Evolutionary conservation across 2,888 invertebrate genomes (phyloP), one percentile per base, ranked within the genome.

Genomic region (Drosophila acutilabella): DNA sequence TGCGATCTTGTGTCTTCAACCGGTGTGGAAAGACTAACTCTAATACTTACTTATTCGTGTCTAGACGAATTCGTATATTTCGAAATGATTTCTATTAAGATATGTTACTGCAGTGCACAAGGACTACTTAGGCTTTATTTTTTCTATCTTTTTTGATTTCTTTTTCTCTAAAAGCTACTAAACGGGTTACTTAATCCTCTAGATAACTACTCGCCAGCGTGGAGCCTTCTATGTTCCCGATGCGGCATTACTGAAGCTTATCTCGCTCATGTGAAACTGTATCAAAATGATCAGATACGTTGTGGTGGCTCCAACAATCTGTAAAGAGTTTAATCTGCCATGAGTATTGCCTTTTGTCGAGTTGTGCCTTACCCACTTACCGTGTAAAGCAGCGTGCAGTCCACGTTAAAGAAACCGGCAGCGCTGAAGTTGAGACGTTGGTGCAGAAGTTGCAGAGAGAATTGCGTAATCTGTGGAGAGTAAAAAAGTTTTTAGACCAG

Each of bases 261-360:
- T 71, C 60, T 89, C 91, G 59, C 78, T 91, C 89, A 92, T 90
- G 76, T 93, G 91, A 48, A 93, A 93, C 79, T 93, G 93, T 66
- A 93, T 93, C 11, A 93, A 80, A 30, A 93, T 93, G 5, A 93
- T 92, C 8, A 93, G 72, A 81, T 93, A 93, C 1, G 93, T 93
- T 2, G 93, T 92, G 3, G 91, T 92, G 5, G 93, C 92, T 16
- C 92, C 92, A 42, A 91, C 91, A 73, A 93, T 93, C 93, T 93
- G 69, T 2, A 90, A 87, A 13, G 1, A 42, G 14, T 33, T 33
- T 33, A 2, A 14, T 16, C n/a, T 16, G 33, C 20, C 44, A 8
- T 8, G 8, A 14, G 1, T 4, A 8, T 5, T 30, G 30, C 7
- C 33, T 20, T 14, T 14, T 10, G 7, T 14, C 10, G 23, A 1